Evolutionary conservation across 2,888 invertebrate species (phyloP).

Genomic region (Maniola hyperantus): DNA sequence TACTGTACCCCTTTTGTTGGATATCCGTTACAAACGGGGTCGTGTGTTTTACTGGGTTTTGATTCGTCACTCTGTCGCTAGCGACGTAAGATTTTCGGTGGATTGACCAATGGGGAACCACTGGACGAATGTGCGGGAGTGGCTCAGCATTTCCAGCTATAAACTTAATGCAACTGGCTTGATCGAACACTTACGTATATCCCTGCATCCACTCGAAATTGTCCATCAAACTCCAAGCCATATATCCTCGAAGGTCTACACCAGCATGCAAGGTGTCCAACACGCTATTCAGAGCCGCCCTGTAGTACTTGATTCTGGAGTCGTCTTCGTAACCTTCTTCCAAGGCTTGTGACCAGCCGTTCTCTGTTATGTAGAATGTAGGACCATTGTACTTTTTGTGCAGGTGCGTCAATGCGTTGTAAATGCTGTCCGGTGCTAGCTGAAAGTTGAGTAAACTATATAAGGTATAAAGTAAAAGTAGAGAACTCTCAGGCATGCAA

Average conservation of each 20-base stretch:
- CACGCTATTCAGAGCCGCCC: conserved; percentile 67
- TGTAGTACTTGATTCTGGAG: conserved; percentile 67
- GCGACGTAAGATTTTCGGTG: too few species aligned
- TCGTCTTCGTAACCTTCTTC: conserved; percentile 63
- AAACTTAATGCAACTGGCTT: too few species aligned
- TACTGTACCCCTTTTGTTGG: too few species aligned
- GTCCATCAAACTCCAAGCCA: conserved; percentile 85
- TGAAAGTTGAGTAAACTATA: conserved; percentile 39
- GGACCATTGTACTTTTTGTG: conserved; percentile 75
- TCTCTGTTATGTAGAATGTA: conserved; percentile 83
- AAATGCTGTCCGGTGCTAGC: conserved; percentile 83
- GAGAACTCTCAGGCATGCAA: too few species aligned
- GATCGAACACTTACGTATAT: conserved; percentile 67
- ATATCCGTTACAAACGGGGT: too few species aligned
- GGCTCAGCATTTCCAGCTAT: too few species aligned
- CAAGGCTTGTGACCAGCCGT: conserved; percentile 75
- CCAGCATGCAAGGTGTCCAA: conserved; percentile 71
- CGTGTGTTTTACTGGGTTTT: too few species aligned
- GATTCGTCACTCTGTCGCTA: too few species aligned
- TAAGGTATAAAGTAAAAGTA: not conserved
- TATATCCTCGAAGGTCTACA: conserved; percentile 77
- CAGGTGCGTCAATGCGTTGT: conserved; percentile 77
- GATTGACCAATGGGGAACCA: too few species aligned
- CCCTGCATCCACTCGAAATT: conserved; percentile 85
- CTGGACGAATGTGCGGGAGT: too few species aligned